Percentiles rank a stretch among this genome's conserved stretches.
Evolutionary conservation across 2,113 vertebrate genomes (phyloP).

Genomic region (Bos indicus): DNA sequence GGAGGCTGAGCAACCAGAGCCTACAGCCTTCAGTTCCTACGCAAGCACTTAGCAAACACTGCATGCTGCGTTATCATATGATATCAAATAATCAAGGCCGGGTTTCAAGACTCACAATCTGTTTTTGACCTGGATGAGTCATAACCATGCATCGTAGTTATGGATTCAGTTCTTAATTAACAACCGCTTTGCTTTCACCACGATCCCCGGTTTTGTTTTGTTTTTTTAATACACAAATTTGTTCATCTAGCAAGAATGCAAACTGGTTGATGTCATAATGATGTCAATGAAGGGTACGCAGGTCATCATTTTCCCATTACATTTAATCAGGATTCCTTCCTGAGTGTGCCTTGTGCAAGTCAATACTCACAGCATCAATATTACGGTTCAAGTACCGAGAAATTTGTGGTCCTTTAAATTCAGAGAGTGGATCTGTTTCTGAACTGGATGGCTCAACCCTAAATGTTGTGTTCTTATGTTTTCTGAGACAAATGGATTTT

Average conservation of each 20-base stretch:
- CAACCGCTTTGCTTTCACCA: slow-evolving; percentile 42
- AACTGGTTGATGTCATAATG: background rate
- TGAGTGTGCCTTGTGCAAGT: background rate
- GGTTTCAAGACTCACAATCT: slow-evolving; percentile 53
- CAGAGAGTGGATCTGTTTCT: background rate
- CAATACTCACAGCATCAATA: background rate
- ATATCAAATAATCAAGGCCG: background rate
- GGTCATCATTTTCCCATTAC: slow-evolving; percentile 7
- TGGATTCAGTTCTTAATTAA: slow-evolving; percentile 41
- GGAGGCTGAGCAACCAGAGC: no score
- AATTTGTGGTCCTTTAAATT: background rate
- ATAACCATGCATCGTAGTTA: slow-evolving; percentile 24
- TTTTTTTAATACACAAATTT: slow-evolving; percentile 61
- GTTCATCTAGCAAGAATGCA: slow-evolving; percentile 12
- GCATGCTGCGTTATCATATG: accelerated
- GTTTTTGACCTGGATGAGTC: slow-evolving; percentile 64
- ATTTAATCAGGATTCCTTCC: slow-evolving; percentile 29
- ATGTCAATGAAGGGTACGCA: slow-evolving; percentile 51
- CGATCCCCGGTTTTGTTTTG: slow-evolving; percentile 28
- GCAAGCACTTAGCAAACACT: background rate
- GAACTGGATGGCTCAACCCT: background rate
- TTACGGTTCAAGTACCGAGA: background rate
- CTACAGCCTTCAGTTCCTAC: background rate
- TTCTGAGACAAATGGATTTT: background rate
- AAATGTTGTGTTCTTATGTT: background rate